Percentiles rank a stretch among this genome's conserved stretches.
These are phyloP conservation scores for Brotula barbata DNA, from an alignment of 2,797 vertebrate genomes.

Conservation along the genomic window DNA sequence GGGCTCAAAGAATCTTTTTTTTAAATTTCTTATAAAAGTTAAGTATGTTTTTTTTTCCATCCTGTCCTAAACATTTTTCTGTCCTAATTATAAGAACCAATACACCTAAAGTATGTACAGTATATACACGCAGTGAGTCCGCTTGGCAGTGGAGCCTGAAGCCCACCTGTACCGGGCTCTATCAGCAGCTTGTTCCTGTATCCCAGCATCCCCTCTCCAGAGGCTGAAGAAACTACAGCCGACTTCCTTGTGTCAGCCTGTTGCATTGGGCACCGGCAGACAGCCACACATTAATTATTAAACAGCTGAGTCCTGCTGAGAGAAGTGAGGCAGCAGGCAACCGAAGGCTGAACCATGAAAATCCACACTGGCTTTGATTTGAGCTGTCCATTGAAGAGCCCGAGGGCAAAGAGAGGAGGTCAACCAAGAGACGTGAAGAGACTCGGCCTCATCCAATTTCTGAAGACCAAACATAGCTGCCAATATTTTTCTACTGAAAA, in stretches of 20 bases:
- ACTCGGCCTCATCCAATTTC: slow-evolving; percentile 22
- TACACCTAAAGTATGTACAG: slow-evolving; percentile 1
- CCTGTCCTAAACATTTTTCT: slow-evolving; percentile 1
- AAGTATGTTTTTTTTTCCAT: neutral
- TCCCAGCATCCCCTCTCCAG: slow-evolving; percentile 43
- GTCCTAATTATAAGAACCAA: neutral
- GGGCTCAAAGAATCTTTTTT: too few species aligned
- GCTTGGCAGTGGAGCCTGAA: slow-evolving; percentile 45
- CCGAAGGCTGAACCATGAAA: slow-evolving; percentile 49
- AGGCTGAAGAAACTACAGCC: slow-evolving; percentile 45
- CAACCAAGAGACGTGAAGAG: slow-evolving; percentile 19
- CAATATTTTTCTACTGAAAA: slow-evolving; percentile 1
- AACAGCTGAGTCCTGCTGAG: slow-evolving; percentile 45
- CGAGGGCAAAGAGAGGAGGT: slow-evolving; percentile 37
- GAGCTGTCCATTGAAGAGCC: slow-evolving; percentile 54
- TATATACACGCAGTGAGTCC: slow-evolving; percentile 8
- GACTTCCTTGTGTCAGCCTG: slow-evolving; percentile 43
- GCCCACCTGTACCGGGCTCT: slow-evolving; percentile 45
- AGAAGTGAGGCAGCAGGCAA: slow-evolving; percentile 50
- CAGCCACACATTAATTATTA: slow-evolving; percentile 67
- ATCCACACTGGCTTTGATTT: slow-evolving; percentile 53
- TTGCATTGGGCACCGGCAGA: slow-evolving; percentile 35
- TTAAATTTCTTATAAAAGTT: too few species aligned
- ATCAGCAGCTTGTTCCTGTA: slow-evolving; percentile 48
- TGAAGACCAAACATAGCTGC: neutral